These are phyloP conservation scores for Acrossocheilus wenchowensis DNA, from an alignment of 2,797 vertebrate species.

Conservation along the genomic window DNA sequence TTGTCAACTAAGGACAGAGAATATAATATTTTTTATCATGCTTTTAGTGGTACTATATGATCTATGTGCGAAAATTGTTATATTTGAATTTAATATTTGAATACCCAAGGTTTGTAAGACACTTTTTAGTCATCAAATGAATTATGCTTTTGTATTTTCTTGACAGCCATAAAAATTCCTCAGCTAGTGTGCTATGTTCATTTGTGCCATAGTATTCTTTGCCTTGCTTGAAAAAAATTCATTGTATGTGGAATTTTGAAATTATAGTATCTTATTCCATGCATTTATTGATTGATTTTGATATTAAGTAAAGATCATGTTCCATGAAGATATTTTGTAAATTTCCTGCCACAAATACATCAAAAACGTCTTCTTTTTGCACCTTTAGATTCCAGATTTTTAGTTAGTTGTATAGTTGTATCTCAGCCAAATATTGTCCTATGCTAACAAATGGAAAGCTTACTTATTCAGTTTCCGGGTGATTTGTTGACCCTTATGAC, in stretches of 20 bases:
- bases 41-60: neutral
- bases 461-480: no score
- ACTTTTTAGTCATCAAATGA: slow-evolving; percentile 1
- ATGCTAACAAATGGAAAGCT: no score
- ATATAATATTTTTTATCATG: slow-evolving; percentile 7
- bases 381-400: neutral
- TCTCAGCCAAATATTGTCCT: no score
- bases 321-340: neutral
- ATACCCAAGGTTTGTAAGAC: neutral
- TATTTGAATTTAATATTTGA: neutral
- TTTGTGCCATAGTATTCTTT: neutral
- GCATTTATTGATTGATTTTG: neutral
- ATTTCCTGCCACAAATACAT: no score
- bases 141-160: neutral
- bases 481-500: no score
- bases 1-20: slow-evolving; percentile 7
- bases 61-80: neutral
- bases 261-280: neutral
- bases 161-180: slow-evolving; percentile 4
- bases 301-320: no score
- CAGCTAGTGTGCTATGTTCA: neutral
- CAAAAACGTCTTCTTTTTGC: neutral
- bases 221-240: neutral
- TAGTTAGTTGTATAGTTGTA: no score
- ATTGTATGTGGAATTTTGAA: neutral